Conservation (phyloP, 1,140 invertebrate genomes). For the Aphelenchoides fujianensis region DNA sequence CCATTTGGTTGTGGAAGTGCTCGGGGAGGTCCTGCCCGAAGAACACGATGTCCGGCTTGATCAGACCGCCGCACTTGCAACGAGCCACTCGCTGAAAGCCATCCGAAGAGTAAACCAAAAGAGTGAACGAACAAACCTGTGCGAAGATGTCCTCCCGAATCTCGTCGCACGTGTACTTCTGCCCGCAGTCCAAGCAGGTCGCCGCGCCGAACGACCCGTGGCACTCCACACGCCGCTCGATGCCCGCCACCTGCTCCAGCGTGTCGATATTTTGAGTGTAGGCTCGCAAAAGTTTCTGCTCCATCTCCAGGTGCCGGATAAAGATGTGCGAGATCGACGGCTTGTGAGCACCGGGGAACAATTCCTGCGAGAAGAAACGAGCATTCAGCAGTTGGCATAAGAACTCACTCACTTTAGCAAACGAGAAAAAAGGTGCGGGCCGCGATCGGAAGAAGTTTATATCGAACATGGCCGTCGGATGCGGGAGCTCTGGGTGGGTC, state of each 20-base stretch:
- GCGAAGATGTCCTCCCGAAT: conserved; percentile 37
- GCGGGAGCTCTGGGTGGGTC: conserved; percentile 80
- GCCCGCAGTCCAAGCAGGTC: conserved; percentile 36
- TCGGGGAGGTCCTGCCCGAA: conserved; percentile 82
- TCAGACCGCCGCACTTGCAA: conserved; percentile 71
- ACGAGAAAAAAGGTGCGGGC: conserved; percentile 84
- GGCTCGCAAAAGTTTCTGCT: conserved; percentile 77
- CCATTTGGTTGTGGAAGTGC: conserved; percentile 43
- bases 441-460: conserved; percentile 81
- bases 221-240: conserved; percentile 63
- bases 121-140: conserved; percentile 24
- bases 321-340: conserved; percentile 81
- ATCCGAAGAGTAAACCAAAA: conserved; percentile 24
- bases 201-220: conserved; percentile 64
- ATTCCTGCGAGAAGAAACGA: conserved; percentile 35
- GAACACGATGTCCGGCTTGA: conserved; percentile 91
- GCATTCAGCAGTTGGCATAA: too few relatives aligned
- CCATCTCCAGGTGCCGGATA: conserved; percentile 76
- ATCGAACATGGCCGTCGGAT: conserved; percentile 87
- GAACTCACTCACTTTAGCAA: conserved; percentile 69
- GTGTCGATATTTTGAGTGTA: conserved; percentile 93
- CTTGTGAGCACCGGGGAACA: conserved; percentile 56
- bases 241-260: conserved; percentile 79
- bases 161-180: conserved; percentile 38
- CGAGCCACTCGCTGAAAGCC: conserved; percentile 71